phyloP scores from a whole-genome alignment of 2,888 invertebrate genomes.

The Salticus scenicus region DNA sequence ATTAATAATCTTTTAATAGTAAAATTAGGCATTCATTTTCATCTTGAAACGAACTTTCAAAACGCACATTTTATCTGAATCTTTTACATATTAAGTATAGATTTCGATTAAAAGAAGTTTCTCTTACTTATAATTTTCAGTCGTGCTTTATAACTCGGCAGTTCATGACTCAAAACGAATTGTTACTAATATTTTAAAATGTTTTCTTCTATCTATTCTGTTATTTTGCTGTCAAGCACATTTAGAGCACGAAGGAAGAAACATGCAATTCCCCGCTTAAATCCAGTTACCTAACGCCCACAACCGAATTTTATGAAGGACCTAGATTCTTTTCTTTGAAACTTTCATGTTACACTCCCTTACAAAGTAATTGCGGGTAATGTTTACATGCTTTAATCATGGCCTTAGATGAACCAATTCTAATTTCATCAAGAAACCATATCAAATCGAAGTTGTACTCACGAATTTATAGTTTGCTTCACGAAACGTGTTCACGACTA shows the following conservation, averaged over 20 bases:
- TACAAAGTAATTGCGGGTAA: conserved; percentile 8
- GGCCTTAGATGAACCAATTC: conserved; percentile 11
- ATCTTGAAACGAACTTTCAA: too few relatives aligned
- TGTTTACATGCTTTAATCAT: conserved; percentile 9
- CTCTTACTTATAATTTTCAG: neutral
- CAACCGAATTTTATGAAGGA: neutral
- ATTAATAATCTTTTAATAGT: too few relatives aligned
- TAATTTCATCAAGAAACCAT: conserved; percentile 7
- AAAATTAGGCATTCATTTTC: too few relatives aligned
- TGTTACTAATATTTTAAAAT: neutral
- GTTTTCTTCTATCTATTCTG: neutral
- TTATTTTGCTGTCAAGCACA: conserved; percentile 9
- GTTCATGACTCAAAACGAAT: neutral
- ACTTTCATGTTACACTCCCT: conserved; percentile 6
- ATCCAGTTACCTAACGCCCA: conserved; percentile 2
- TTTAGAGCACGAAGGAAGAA: neutral
- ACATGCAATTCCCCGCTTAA: neutral
- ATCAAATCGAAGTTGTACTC: neutral
- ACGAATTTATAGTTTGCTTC: conserved; percentile 19
- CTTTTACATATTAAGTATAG: too few relatives aligned
- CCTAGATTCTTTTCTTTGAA: conserved; percentile 6
- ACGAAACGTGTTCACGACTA: conserved; percentile 36
- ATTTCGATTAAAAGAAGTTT: too few relatives aligned
- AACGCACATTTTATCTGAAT: too few relatives aligned
- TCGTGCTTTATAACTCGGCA: neutral